Percentiles rank a stretch among this genome's conserved stretches.
These are phyloP conservation scores for Benthosema pterotum DNA, from an alignment of 2,797 vertebrate genomes.

Conservation along the genomic window DNA sequence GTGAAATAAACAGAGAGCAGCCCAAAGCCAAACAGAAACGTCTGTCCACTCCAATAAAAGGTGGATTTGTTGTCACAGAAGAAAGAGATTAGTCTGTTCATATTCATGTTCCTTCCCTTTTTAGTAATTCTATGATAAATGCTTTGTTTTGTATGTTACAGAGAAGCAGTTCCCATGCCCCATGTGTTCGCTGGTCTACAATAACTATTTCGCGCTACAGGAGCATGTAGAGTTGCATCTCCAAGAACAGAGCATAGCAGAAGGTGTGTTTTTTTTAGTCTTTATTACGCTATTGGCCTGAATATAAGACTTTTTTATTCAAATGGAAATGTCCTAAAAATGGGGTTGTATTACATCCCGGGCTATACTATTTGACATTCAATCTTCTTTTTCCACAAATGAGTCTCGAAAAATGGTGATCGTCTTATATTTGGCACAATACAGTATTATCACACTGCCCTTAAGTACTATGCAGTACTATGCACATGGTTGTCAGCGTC, in stretches of 20 bases:
- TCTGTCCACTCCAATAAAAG: constrained; percentile 64
- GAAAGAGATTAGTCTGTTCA: neutral
- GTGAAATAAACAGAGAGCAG: constrained; percentile 60
- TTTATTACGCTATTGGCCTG: no score
- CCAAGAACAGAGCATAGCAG: constrained; percentile 44
- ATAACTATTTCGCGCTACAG: constrained; percentile 64
- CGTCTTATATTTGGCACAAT: no score
- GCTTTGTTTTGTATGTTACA: constrained; percentile 37
- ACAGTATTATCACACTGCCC: no score
- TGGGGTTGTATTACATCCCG: no score
- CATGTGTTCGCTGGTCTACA: constrained; percentile 84
- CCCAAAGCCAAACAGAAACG: constrained; percentile 67
- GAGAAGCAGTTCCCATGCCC: constrained; percentile 83
- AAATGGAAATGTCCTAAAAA: no score
- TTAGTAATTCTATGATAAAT: neutral
- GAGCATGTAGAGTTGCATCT: constrained; percentile 81
- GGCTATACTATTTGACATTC: no score
- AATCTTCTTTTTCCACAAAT: no score
- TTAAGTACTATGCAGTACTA: neutral
- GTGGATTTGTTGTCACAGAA: constrained; percentile 40
- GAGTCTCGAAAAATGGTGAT: no score
- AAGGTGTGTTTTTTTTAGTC: constrained; percentile 63
- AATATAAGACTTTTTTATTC: no score
- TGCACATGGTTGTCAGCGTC: neutral
- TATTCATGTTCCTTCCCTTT: neutral